Base-by-base conservation (phyloP, 2,113 vertebrate species). In the Dipodomys ordii region DNA sequence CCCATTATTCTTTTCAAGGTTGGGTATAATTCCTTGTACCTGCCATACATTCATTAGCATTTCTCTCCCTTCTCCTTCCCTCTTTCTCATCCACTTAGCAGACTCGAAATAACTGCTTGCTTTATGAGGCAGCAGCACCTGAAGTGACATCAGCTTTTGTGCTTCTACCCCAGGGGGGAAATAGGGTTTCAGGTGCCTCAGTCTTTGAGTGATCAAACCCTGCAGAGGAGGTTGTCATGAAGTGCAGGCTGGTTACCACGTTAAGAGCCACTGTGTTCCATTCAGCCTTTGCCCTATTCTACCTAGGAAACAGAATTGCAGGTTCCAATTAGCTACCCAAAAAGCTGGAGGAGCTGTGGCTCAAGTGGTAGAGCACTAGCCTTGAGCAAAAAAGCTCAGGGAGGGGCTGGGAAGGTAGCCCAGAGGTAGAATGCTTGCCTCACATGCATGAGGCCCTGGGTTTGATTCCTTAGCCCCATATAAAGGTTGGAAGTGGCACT, bases 101-200 rank as follows among this genome's bases (percentile, higher is more conserved):
- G 60, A 88, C 69, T 27, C 62, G 25, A 85, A 84, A 85, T 35
- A 85, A 68, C 87, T 30, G 20, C 65, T 87, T 89, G 91, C 83
- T 93, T 87, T 87, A 20, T 71, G 89, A 68, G 76, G 76, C 64
- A 79, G 87, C 39, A 72, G 28, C 67, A 49, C 28, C 7, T 2
- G 39, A 32, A 57, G 64, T 86, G 80, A 74, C 83, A 87, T 32
- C 88, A 90, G 76, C 88, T 93, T 94, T 92, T 92, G 93, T 93
- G 72, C 60, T 9, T 92, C 20, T 27, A n/a, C 39, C 80, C 65
- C 23, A 69, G 46, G 65, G 2, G 2, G 60, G 27, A 68, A 62
- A 20, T 57, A 79, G 87, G 72, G 28, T 84, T 71, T 94, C 69
- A n/a, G 73, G 60, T 72, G 73, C 60, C 39, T 91, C 0, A 0